These are phyloP conservation scores for Periphyllus acericola DNA, from an alignment of 2,888 invertebrate species.

Conservation along the genomic window DNA sequence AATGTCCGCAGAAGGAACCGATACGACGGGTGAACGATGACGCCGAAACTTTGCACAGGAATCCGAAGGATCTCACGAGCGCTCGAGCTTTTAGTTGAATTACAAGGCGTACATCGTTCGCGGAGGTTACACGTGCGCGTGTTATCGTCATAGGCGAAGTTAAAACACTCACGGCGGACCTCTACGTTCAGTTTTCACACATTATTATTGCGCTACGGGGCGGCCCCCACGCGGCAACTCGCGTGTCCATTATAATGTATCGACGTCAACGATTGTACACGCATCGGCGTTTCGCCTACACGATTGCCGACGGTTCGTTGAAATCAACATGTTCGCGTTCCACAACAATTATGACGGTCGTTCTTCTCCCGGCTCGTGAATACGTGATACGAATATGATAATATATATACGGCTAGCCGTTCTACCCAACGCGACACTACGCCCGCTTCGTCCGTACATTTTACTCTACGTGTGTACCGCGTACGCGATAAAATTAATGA, in stretches of 20 bases:
- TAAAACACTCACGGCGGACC: neutral
- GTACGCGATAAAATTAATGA: too few species aligned
- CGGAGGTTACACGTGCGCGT: neutral
- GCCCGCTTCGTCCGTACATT: neutral
- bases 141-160: neutral
- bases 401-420: too few species aligned
- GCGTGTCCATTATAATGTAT: conserved; percentile 23
- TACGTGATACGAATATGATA: neutral
- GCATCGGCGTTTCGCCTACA: conserved; percentile 23
- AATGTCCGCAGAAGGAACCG: too few species aligned
- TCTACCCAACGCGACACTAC: neutral
- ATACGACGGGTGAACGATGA: too few species aligned
- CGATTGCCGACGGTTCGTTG: neutral
- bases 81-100: too few species aligned
- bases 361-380: neutral
- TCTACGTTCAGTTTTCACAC: neutral
- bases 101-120: neutral
- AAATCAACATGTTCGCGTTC: neutral
- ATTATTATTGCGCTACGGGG: conserved; percentile 1
- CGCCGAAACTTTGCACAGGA: too few species aligned
- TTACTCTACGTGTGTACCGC: neutral
- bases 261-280: conserved; percentile 21
- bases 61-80: too few species aligned
- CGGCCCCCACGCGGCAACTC: conserved; percentile 15
- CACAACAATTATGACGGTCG: neutral